phyloP scores from a whole-genome alignment of 2,113 vertebrate species.

The Chauna torquata region DNA sequence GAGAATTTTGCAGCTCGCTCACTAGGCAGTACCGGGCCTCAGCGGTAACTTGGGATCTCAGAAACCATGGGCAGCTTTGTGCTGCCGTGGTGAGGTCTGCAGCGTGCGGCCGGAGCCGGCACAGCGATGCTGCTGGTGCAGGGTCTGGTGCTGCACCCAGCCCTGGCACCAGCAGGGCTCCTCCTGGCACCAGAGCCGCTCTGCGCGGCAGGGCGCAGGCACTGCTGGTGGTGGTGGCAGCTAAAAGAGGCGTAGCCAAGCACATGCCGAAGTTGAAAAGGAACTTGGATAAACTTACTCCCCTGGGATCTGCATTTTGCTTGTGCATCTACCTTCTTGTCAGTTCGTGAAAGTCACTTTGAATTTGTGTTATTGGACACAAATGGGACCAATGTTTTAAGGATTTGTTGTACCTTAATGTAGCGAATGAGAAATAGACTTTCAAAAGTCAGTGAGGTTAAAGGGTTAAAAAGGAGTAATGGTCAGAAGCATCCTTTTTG shows the following conservation, averaged over 20 bases:
- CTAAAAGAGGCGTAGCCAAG: neutral
- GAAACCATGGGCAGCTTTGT: neutral
- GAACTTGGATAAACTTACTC: neutral
- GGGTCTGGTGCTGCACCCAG: neutral
- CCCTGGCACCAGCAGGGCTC: neutral
- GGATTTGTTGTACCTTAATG: neutral
- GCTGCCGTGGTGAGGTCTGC: neutral
- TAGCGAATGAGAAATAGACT: neutral
- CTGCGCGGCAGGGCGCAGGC: accelerated
- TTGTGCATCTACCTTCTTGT: neutral
- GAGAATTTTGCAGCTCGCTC: neutral
- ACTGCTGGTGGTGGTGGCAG: neutral
- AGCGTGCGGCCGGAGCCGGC: neutral
- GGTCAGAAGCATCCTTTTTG: neutral
- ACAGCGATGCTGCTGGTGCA: neutral
- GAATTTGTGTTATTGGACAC: neutral
- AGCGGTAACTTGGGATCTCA: neutral
- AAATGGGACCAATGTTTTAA: neutral
- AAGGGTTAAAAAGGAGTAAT: neutral
- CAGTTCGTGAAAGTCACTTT: neutral
- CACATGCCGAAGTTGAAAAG: neutral
- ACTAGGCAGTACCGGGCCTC: neutral
- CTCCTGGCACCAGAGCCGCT: neutral
- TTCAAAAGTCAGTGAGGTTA: neutral
- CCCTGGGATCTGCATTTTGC: neutral